Conservation (phyloP, 1,140 invertebrate species). For the Calycopis cecrops region DNA sequence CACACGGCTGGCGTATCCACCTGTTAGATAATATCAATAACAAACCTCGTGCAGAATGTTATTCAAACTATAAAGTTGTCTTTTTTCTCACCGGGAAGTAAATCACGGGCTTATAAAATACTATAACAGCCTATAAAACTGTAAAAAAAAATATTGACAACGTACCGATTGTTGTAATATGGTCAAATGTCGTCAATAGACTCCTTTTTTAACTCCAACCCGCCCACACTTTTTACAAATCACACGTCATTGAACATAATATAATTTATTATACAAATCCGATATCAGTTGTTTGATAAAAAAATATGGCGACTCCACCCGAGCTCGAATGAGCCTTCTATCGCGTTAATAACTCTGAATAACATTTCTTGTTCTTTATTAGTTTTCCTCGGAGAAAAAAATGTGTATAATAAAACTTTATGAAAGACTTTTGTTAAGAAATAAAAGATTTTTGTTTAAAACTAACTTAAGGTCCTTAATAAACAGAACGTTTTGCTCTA, state of each 20-base stretch:
- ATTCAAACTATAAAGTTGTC: too few relatives aligned
- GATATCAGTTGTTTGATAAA: conserved; percentile 31
- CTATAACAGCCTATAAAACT: too few relatives aligned
- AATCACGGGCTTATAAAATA: too few relatives aligned
- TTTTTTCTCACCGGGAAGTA: too few relatives aligned
- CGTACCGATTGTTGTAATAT: conserved; percentile 1
- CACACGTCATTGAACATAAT: conserved; percentile 51
- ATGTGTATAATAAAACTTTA: neutral
- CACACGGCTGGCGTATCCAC: too few relatives aligned
- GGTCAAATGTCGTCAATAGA: conserved; percentile 10
- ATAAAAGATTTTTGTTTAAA: too few relatives aligned
- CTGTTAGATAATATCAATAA: too few relatives aligned
- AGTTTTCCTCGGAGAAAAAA: conserved; percentile 5
- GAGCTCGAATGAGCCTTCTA: conserved; percentile 32
- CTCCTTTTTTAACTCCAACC: conserved; percentile 39
- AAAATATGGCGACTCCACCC: conserved; percentile 35
- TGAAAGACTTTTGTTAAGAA: too few relatives aligned
- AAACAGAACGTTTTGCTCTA: too few relatives aligned
- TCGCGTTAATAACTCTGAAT: conserved; percentile 49
- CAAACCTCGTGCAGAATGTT: too few relatives aligned
- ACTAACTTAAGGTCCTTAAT: too few relatives aligned
- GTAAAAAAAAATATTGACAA: neutral
- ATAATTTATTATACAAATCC: conserved; percentile 58
- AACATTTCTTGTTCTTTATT: conserved; percentile 52
- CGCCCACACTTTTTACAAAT: conserved; percentile 60